These are phyloP conservation scores for Exephanes ischioxanthus DNA, from an alignment of 2,888 invertebrate species.

Conservation along the genomic window DNA sequence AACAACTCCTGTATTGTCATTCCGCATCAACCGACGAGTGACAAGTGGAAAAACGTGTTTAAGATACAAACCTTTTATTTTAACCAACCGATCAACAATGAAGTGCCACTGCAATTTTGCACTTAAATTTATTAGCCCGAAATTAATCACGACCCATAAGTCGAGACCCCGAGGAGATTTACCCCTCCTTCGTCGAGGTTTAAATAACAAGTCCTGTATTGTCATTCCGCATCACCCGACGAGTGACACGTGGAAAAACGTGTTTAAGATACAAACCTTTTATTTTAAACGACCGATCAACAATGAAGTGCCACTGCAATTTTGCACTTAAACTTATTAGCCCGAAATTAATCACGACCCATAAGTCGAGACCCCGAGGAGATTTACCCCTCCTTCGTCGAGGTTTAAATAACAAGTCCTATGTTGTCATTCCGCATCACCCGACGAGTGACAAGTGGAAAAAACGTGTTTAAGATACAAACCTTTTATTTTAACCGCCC, in stretches of 20 bases:
- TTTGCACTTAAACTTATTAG: too few species aligned
- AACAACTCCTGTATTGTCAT: constrained; percentile 40
- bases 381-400: background rate
- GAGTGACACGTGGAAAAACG: constrained; percentile 54
- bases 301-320: too few species aligned
- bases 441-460: constrained; percentile 54
- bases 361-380: background rate
- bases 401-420: constrained; percentile 40
- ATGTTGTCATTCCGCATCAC: constrained; percentile 31
- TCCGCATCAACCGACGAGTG: constrained; percentile 25
- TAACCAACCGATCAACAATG: too few species aligned
- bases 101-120: too few species aligned
- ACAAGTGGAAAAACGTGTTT: constrained; percentile 46
- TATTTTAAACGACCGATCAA: too few species aligned
- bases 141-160: too few species aligned
- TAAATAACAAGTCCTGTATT: constrained; percentile 41
- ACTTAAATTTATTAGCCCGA: too few species aligned
- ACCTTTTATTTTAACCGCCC: too few species aligned
- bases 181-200: constrained; percentile 1
- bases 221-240: constrained; percentile 21
- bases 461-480: too few species aligned
- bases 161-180: background rate
- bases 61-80: too few species aligned
- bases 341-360: too few species aligned
- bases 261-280: too few species aligned